Conservation (phyloP, 2,797 vertebrate species). For the Columba guinea region DNA sequence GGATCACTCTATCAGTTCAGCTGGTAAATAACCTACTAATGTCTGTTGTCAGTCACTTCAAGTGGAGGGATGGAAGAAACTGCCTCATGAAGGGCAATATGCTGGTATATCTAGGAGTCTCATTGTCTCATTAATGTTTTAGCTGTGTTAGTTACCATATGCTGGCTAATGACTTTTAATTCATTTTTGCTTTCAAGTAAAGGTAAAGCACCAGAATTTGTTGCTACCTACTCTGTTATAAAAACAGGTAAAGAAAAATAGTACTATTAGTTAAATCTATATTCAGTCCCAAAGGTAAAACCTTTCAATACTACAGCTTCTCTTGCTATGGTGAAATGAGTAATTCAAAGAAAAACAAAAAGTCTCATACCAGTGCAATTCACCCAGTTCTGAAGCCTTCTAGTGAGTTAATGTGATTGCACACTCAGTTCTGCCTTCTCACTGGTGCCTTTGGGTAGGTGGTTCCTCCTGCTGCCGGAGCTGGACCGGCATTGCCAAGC, state of each 20-base stretch:
- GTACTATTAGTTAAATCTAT: background rate
- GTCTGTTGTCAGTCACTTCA: background rate
- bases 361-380: background rate
- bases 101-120: too few species aligned
- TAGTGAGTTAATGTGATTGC: background rate
- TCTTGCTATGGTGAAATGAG: background rate
- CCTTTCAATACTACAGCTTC: background rate
- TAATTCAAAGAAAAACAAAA: background rate
- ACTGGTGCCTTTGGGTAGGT: background rate
- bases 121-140: background rate
- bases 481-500: background rate
- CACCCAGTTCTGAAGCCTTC: background rate
- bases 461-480: background rate
- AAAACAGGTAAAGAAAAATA: background rate
- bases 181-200: background rate
- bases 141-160: background rate
- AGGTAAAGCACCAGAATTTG: background rate
- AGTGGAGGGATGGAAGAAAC: background rate
- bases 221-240: background rate
- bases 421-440: background rate
- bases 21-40: background rate
- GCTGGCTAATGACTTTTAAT: background rate
- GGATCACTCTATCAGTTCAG: background rate
- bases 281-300: background rate
- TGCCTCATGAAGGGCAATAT: background rate